These are phyloP conservation scores for Sceloporus tristichus DNA, from an alignment of 2,113 vertebrate genomes.

Conservation along the genomic window DNA sequence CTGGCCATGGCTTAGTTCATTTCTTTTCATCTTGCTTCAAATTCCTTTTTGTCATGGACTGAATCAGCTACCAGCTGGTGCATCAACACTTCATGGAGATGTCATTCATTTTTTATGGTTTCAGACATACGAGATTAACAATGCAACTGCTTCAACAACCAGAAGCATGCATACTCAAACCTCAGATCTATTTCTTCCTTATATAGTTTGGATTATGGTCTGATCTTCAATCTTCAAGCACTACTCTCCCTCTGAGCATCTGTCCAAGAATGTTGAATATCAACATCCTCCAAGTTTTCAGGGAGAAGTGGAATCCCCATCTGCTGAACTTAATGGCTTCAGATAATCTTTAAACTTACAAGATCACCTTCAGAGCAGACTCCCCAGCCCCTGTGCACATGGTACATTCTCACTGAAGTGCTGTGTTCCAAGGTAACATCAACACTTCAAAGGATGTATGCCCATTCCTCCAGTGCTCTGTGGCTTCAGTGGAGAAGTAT, in stretches of 20 bases:
- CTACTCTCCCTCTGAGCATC: not conserved
- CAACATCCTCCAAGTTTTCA: conserved; percentile 28
- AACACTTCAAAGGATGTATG: conserved; percentile 63
- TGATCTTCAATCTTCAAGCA: not conserved
- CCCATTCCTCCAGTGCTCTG: conserved; percentile 42
- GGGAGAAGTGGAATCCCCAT: conserved; percentile 23
- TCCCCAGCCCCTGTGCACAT: not conserved
- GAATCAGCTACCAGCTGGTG: not conserved
- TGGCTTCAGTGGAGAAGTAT: conserved; percentile 57
- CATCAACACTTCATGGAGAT: not conserved
- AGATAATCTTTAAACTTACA: conserved; percentile 51
- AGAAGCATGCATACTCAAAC: conserved; percentile 15
- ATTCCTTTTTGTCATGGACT: not conserved
- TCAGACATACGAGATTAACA: not conserved
- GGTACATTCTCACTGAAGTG: conserved; percentile 53
- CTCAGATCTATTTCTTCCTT: not conserved
- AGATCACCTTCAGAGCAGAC: conserved; percentile 41
- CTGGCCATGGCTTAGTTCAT: not conserved
- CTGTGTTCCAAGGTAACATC: not conserved
- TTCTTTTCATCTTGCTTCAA: not conserved
- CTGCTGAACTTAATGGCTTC: conserved; percentile 21
- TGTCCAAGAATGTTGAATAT: conserved; percentile 9
- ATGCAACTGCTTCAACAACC: conserved; percentile 27
- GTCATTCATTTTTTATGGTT: not conserved
- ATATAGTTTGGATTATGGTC: conserved; percentile 32